Evolutionary conservation across 2,888 invertebrate genomes (phyloP).

Genomic region (Euspilapteryx auroguttella): DNA sequence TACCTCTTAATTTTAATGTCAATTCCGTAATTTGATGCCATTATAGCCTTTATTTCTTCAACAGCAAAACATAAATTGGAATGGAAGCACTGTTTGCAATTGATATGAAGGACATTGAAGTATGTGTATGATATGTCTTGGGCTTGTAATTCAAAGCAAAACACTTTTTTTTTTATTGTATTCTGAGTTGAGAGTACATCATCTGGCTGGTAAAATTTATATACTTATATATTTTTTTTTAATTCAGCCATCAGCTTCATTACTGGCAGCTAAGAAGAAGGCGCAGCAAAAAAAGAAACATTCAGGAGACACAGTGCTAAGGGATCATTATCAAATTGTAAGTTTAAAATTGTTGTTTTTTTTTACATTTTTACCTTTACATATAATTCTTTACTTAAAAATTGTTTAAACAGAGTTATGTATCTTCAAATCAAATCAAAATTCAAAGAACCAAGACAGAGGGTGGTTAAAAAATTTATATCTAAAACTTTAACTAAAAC

Average conservation of each 20-base stretch:
- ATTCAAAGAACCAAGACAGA: too few relatives aligned
- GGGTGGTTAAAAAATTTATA: too few relatives aligned
- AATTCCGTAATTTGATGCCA: too few relatives aligned
- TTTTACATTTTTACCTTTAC: background rate
- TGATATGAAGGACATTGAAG: too few relatives aligned
- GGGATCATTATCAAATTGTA: conserved; percentile 70
- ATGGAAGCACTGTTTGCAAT: too few relatives aligned
- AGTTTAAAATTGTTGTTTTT: conserved; percentile 15
- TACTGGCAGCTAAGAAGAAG: conserved; percentile 70
- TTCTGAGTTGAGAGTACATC: background rate
- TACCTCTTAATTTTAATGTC: too few relatives aligned
- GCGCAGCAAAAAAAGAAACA: conserved; percentile 63
- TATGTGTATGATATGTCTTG: too few relatives aligned
- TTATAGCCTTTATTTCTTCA: too few relatives aligned
- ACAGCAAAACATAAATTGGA: too few relatives aligned
- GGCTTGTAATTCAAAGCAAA: background rate
- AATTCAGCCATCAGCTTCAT: conserved; percentile 50
- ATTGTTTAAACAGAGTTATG: background rate
- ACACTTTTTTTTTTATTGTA: background rate
- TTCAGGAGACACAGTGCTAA: conserved; percentile 43
- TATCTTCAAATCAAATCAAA: too few relatives aligned
- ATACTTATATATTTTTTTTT: background rate
- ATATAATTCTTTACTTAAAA: conserved; percentile 1
- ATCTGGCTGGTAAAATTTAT: too few relatives aligned
- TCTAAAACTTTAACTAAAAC: too few relatives aligned